Conservation (phyloP, 2,888 invertebrate species). For the Dolichomitus sp. region DNA sequence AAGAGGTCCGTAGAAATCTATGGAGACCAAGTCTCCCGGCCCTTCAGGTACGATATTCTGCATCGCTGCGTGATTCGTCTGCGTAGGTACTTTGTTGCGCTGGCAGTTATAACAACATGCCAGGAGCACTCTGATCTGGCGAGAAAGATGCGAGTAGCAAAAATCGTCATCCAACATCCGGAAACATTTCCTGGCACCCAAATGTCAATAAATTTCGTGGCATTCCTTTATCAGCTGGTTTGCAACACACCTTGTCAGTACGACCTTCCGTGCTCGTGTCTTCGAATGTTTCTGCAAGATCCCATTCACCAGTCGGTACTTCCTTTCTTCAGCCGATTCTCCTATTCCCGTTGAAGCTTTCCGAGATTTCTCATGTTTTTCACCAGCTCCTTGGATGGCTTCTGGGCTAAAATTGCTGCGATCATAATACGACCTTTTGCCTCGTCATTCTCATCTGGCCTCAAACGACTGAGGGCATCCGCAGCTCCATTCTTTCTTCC, state of each 20-base stretch:
- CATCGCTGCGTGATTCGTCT: no score
- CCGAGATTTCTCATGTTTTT: background rate
- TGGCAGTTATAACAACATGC: background rate
- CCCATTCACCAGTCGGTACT: background rate
- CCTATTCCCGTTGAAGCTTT: no score
- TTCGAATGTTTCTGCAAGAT: background rate
- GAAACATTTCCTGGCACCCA: no score
- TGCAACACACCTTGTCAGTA: no score
- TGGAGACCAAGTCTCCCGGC: no score
- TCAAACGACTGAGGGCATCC: background rate
- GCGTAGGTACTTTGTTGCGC: background rate
- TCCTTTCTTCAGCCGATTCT: background rate
- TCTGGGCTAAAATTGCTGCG: background rate
- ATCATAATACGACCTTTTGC: background rate
- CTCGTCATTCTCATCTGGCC: background rate
- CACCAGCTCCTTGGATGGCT: background rate
- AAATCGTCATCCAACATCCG: no score
- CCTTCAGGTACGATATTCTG: no score
- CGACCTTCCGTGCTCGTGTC: no score
- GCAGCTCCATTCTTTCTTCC: slow-evolving; percentile 32
- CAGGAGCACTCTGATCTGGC: background rate
- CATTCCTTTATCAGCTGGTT: no score
- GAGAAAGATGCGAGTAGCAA: no score
- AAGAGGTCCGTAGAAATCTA: slow-evolving; percentile 21
- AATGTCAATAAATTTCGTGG: no score